Conservation (phyloP, 2,888 invertebrate species). For the Platypus cylindrus region DNA sequence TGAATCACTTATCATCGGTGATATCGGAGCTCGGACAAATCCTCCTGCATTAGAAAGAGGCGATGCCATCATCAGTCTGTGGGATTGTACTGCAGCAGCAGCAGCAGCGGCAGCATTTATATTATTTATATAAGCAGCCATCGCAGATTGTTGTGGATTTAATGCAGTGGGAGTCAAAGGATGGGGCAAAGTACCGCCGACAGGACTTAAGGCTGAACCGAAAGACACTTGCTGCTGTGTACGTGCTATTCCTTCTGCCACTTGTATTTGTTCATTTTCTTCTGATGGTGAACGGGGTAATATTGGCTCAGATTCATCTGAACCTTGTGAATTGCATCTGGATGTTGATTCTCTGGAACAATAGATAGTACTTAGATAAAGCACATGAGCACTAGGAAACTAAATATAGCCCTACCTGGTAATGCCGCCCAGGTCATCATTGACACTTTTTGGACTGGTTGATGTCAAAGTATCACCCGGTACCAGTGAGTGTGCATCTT, state of each 20-base stretch:
- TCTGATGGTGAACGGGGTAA: constrained; percentile 63
- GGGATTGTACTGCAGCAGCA: constrained; percentile 58
- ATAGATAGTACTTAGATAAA: constrained; percentile 25
- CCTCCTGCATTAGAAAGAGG: constrained; percentile 39
- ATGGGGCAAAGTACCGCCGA: constrained; percentile 51
- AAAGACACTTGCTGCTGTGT: constrained; percentile 39
- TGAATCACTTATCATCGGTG: constrained; percentile 60
- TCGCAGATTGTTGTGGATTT: constrained; percentile 66
- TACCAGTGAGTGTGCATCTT: constrained; percentile 30
- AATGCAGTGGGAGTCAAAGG: constrained; percentile 57
- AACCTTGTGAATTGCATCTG: constrained; percentile 71
- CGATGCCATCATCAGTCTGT: constrained; percentile 58
- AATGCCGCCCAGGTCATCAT: constrained; percentile 26
- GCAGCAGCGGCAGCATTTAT: too few species aligned
- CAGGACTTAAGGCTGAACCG: constrained; percentile 49
- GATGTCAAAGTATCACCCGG: constrained; percentile 31
- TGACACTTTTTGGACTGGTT: constrained; percentile 29
- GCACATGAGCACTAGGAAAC: not conserved
- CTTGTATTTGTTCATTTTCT: constrained; percentile 50
- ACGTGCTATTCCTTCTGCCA: constrained; percentile 49
- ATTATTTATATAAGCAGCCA: constrained; percentile 69
- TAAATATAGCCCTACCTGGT: constrained; percentile 9
- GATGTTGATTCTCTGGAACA: constrained; percentile 67
- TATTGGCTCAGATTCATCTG: constrained; percentile 47
- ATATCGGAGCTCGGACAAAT: constrained; percentile 40